These are phyloP conservation scores for Embidobia sp. DNA, from an alignment of 2,888 invertebrate species.

Conservation along the genomic window DNA sequence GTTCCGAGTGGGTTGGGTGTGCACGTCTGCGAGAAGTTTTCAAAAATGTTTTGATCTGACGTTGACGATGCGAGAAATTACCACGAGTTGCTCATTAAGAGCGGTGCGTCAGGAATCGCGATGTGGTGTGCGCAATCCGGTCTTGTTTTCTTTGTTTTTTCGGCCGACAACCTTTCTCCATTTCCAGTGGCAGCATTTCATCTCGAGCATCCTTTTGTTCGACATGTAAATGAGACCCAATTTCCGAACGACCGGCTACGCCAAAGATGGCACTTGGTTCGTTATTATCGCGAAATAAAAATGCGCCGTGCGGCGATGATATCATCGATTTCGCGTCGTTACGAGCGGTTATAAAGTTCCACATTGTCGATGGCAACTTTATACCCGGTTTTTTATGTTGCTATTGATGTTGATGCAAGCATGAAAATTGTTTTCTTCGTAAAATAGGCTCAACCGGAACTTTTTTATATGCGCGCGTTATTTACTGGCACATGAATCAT, in stretches of 20 bases:
- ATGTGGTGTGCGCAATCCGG: constrained; percentile 43
- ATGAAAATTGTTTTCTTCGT: constrained; percentile 40
- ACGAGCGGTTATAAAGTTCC: constrained; percentile 45
- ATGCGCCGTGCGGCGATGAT: constrained; percentile 51
- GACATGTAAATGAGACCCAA: constrained; percentile 68
- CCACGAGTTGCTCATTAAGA: constrained; percentile 42
- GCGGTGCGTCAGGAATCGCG: constrained; percentile 36
- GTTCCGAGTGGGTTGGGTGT: neutral
- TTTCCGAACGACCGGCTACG: constrained; percentile 52
- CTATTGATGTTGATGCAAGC: constrained; percentile 33
- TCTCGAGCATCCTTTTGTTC: constrained; percentile 62
- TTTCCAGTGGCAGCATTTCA: constrained; percentile 51
- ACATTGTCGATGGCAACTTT: constrained; percentile 53
- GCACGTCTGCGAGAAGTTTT: constrained; percentile 5
- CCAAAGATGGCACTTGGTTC: constrained; percentile 57
- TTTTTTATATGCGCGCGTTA: constrained; percentile 45
- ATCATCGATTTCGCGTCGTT: constrained; percentile 54
- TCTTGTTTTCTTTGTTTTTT: constrained; percentile 52
- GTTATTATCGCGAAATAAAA: constrained; percentile 61
- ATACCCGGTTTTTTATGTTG: constrained; percentile 31
- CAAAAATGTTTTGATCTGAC: constrained; percentile 12
- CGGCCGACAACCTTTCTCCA: constrained; percentile 59
- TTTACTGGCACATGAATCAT: constrained; percentile 58
- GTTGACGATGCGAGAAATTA: constrained; percentile 28
- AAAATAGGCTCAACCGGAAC: constrained; percentile 41